Evolutionary conservation across 2,888 invertebrate species (phyloP).

Genomic region (Machimus atricapillus): DNA sequence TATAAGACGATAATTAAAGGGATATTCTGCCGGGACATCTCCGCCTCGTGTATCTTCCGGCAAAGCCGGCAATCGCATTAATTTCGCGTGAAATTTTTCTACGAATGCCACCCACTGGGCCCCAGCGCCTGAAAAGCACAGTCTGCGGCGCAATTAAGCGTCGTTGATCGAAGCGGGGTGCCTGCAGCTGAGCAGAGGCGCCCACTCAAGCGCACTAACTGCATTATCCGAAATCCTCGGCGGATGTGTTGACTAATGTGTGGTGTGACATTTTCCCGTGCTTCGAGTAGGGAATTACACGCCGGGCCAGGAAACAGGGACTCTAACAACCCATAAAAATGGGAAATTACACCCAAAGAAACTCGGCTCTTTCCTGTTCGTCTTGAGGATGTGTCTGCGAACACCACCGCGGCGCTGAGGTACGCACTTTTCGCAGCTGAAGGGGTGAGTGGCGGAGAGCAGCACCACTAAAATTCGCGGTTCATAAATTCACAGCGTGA

Average conservation of each 20-base stretch:
- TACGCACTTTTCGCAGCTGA: constrained; percentile 5
- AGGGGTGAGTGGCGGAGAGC: constrained; percentile 17
- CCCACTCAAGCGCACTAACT: constrained; percentile 27
- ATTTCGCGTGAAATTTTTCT: constrained; percentile 39
- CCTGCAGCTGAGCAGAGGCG: neutral
- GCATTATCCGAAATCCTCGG: constrained; percentile 30
- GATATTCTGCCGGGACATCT: neutral
- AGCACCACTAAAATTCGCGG: constrained; percentile 25
- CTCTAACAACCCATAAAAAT: constrained; percentile 38
- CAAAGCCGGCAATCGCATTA: constrained; percentile 31
- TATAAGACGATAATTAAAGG: constrained; percentile 42
- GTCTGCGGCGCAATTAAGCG: neutral
- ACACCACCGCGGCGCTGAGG: neutral
- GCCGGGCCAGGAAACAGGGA: neutral
- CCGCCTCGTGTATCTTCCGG: neutral
- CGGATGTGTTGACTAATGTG: constrained; percentile 27
- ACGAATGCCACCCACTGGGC: neutral
- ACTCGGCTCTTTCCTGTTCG: constrained; percentile 10
- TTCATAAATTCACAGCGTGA: constrained; percentile 43
- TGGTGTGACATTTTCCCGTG: neutral
- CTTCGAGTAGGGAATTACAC: neutral
- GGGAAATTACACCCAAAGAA: constrained; percentile 9
- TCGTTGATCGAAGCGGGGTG: neutral
- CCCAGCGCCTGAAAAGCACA: neutral
- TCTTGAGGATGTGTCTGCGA: neutral